These are phyloP conservation scores for Halocynthia aurantium DNA, from an alignment of 23 tunicate genomes.

Conservation along the genomic window DNA sequence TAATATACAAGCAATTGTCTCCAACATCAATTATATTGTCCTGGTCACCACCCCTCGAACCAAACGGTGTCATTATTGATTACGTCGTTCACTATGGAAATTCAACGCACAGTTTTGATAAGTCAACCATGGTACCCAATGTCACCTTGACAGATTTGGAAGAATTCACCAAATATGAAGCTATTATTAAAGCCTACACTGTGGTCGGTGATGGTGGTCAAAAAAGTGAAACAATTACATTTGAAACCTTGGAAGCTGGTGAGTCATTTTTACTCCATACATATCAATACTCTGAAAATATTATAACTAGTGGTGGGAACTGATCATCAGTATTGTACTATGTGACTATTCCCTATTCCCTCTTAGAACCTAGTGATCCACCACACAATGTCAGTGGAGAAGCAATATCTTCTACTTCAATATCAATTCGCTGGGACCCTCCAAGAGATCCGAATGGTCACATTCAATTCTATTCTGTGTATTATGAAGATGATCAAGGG, in stretches of 20 bases:
- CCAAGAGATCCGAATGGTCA: slow-evolving; percentile 37
- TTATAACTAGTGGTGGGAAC: neutral
- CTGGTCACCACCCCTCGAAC: slow-evolving; percentile 42
- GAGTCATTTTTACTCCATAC: neutral
- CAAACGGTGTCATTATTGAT: slow-evolving; percentile 42
- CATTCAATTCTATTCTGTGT: slow-evolving; percentile 33
- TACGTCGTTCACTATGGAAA: slow-evolving; percentile 5
- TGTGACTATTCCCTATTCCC: too few species aligned
- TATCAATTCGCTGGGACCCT: slow-evolving; percentile 30
- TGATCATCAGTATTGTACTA: too few species aligned
- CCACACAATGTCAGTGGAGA: slow-evolving; percentile 14
- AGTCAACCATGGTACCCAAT: neutral
- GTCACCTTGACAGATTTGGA: slow-evolving; percentile 28
- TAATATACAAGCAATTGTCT: slow-evolving; percentile 35
- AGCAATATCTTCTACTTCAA: slow-evolving; percentile 21
- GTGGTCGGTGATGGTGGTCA: slow-evolving; percentile 30
- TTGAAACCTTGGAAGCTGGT: slow-evolving; percentile 61
- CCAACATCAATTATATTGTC: slow-evolving; percentile 28
- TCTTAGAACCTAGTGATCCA: slow-evolving; percentile 50
- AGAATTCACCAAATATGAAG: slow-evolving; percentile 26
- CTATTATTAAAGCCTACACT: slow-evolving; percentile 23
- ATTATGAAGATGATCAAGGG: neutral
- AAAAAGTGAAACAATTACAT: neutral
- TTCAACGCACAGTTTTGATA: neutral
- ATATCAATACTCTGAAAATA: neutral